phyloP scores from a whole-genome alignment of 1,140 invertebrate genomes.

The Euglossa dilemma region DNA sequence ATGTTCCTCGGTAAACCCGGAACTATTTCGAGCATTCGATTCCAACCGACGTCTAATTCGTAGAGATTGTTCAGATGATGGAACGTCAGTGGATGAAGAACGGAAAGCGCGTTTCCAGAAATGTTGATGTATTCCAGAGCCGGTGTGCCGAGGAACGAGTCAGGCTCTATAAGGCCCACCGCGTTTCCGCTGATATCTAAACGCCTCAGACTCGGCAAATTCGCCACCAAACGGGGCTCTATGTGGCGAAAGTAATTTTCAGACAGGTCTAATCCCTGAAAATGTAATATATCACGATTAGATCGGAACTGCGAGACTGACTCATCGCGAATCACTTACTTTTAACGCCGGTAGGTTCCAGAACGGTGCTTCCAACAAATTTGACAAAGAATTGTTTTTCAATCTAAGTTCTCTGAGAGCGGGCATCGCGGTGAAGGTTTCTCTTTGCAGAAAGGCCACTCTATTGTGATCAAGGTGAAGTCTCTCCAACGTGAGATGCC shows the following conservation, averaged over 20 bases:
- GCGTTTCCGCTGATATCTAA: constrained; percentile 92
- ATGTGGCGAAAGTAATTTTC: constrained; percentile 89
- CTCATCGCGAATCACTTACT: constrained; percentile 71
- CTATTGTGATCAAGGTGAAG: constrained; percentile 91
- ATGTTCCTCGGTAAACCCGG: constrained; percentile 89
- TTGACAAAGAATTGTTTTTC: constrained; percentile 89
- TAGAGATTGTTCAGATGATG: constrained; percentile 88
- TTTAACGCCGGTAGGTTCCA: constrained; percentile 92
- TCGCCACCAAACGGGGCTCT: constrained; percentile 87
- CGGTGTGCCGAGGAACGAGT: constrained; percentile 87
- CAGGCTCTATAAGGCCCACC: constrained; percentile 87
- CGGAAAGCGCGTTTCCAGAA: constrained; percentile 87
- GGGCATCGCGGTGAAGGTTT: constrained; percentile 91
- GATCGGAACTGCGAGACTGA: neutral
- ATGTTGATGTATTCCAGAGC: constrained; percentile 90
- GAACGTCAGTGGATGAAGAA: constrained; percentile 89
- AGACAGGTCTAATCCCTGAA: constrained; percentile 88
- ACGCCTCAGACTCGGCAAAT: constrained; percentile 88
- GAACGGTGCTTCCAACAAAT: constrained; percentile 85
- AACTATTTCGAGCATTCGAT: constrained; percentile 87
- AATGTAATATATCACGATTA: constrained; percentile 27
- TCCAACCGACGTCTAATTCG: constrained; percentile 90
- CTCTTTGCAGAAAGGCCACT: constrained; percentile 87
- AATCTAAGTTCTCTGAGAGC: constrained; percentile 90
- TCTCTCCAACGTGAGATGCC: constrained; percentile 90